Evolutionary conservation across 2,113 vertebrate genomes (phyloP).

Genomic region (Ptilonorhynchus violaceus): DNA sequence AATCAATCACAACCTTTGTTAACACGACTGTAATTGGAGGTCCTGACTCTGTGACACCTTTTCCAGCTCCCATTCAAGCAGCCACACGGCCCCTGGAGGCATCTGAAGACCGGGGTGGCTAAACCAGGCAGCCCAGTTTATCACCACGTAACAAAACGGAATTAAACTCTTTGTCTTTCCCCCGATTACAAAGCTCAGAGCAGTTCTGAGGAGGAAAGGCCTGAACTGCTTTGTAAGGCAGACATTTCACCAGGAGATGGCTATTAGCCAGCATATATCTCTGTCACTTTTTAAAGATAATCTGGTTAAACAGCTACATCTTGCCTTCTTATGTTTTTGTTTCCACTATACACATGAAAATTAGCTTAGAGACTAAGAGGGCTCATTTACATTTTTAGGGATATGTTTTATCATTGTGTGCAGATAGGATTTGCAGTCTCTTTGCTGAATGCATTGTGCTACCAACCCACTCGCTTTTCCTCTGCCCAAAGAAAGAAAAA

Average conservation of each 20-base stretch:
- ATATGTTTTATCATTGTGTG: constrained; percentile 49
- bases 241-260: constrained; percentile 13
- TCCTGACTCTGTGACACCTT: background rate
- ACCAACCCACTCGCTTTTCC: background rate
- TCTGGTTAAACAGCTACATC: constrained; percentile 63
- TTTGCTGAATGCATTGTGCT: background rate
- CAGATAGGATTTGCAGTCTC: constrained; percentile 51
- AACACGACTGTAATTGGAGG: background rate
- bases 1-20: background rate
- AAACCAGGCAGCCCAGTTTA: background rate
- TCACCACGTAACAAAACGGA: background rate
- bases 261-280: constrained; percentile 37
- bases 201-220: background rate
- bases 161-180: background rate
- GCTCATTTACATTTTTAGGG: constrained; percentile 57
- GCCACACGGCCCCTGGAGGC: background rate
- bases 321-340: constrained; percentile 40
- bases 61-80: background rate
- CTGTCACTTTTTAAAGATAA: constrained; percentile 49
- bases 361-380: constrained; percentile 35
- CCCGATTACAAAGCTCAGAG: background rate
- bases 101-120: background rate
- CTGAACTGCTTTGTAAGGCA: background rate
- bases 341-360: constrained; percentile 56
- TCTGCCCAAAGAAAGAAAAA: background rate